Conservation (phyloP, 2,113 vertebrate species). For the Periophthalmodon schlosseri region DNA sequence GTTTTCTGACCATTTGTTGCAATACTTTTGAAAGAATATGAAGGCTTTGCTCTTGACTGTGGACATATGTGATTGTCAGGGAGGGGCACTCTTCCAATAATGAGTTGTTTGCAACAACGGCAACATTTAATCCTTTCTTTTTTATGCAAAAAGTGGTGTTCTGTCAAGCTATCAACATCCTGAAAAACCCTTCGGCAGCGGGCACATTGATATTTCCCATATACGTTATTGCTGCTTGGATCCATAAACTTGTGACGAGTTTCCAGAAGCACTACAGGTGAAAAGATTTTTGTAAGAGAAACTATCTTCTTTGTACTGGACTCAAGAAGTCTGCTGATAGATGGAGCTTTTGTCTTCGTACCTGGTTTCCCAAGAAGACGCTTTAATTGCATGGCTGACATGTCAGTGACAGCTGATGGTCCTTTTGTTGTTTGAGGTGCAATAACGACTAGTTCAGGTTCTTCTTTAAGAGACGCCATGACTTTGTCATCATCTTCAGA, state of each 20-base stretch:
- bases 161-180: constrained; percentile 67
- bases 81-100: constrained; percentile 69
- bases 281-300: constrained; percentile 72
- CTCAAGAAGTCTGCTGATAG: constrained; percentile 61
- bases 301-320: constrained; percentile 65
- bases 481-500: constrained; percentile 20
- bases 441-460: constrained; percentile 63
- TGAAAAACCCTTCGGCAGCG: constrained; percentile 75
- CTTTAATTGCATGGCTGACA: constrained; percentile 59
- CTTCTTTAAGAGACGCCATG: constrained; percentile 53
- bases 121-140: constrained; percentile 79
- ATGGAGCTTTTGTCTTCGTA: constrained; percentile 59
- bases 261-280: constrained; percentile 79
- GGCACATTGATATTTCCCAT: constrained; percentile 74
- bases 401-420: constrained; percentile 28
- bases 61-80: constrained; percentile 71
- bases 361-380: constrained; percentile 55
- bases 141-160: constrained; percentile 79
- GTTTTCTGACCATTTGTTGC: constrained; percentile 36
- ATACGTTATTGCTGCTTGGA: constrained; percentile 42
- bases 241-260: constrained; percentile 76
- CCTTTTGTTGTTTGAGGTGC: constrained; percentile 21
- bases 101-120: constrained; percentile 72
- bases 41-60: constrained; percentile 31
- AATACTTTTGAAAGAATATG: constrained; percentile 35